A percentile compares a stretch with the other conserved stretches of the same genome.
Conservation (phyloP, 1,140 invertebrate species). For the Drosophila miranda region DNA sequence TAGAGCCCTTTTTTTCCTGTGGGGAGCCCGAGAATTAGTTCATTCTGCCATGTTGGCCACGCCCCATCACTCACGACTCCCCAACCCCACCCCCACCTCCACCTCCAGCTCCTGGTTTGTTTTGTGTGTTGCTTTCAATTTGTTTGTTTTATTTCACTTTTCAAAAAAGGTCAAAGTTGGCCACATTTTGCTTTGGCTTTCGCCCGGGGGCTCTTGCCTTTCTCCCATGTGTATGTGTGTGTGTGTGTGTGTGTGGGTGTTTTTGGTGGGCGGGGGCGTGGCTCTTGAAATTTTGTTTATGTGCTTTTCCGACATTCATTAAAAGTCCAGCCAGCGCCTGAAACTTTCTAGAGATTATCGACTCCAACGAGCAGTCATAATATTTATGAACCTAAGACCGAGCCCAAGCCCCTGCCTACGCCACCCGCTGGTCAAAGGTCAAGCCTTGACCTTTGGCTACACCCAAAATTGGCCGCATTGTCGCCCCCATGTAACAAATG, state of each 20-base stretch:
- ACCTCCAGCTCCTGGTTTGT: slow-evolving; percentile 33
- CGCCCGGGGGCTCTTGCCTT: slow-evolving; percentile 18
- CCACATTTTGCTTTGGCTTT: slow-evolving; percentile 46
- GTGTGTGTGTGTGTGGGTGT: slow-evolving; percentile 12
- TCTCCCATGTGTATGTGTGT: slow-evolving; percentile 14
- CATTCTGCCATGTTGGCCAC: slow-evolving; percentile 55
- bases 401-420: background rate
- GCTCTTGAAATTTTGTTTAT: slow-evolving; percentile 61
- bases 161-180: slow-evolving; percentile 71
- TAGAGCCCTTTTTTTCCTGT: slow-evolving; percentile 34
- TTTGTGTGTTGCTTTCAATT: slow-evolving; percentile 70
- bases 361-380: slow-evolving; percentile 33
- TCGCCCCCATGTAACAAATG: slow-evolving; percentile 34
- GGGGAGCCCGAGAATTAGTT: slow-evolving; percentile 54
- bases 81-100: slow-evolving; percentile 9
- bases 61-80: slow-evolving; percentile 52
- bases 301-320: slow-evolving; percentile 56
- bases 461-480: slow-evolving; percentile 21
- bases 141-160: slow-evolving; percentile 75
- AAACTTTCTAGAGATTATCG: slow-evolving; percentile 54
- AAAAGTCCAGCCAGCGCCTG: slow-evolving; percentile 37
- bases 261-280: slow-evolving; percentile 18
- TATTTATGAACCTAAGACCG: slow-evolving; percentile 42
- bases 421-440: slow-evolving; percentile 31
- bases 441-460: slow-evolving; percentile 35